phyloP scores from a whole-genome alignment of 2,888 invertebrate genomes.

The Pseudolycoriella hygida region DNA sequence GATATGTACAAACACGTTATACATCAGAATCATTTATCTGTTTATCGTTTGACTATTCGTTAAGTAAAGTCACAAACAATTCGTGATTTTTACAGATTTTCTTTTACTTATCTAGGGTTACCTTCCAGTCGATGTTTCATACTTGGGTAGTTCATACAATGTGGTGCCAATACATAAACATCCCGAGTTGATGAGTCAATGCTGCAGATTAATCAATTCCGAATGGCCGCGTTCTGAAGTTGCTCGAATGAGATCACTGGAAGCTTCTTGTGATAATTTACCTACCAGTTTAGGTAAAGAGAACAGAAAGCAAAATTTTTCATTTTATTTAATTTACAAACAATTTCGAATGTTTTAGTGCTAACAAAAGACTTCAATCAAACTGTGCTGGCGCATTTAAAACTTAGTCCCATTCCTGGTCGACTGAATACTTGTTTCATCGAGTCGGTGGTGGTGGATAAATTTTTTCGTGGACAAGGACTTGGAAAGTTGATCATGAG shows the following conservation, averaged over 20 bases:
- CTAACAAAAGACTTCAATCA: conserved; percentile 36
- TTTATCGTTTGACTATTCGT: too few relatives aligned
- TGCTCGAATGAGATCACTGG: conserved; percentile 56
- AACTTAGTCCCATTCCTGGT: conserved; percentile 53
- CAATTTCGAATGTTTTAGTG: conserved; percentile 29
- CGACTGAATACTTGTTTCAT: conserved; percentile 55
- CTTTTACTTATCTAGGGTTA: conserved; percentile 19
- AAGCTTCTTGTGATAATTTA: conserved; percentile 50
- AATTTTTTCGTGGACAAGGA: conserved; percentile 51
- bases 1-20: too few relatives aligned
- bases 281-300: conserved; percentile 40
- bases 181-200: conserved; percentile 49
- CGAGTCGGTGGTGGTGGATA: conserved; percentile 65
- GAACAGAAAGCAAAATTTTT: too few relatives aligned
- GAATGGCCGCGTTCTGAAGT: conserved; percentile 75
- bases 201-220: conserved; percentile 62
- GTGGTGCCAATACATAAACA: conserved; percentile 55
- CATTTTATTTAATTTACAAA: too few relatives aligned
- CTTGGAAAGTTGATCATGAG: conserved; percentile 58
- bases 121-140: conserved; percentile 27
- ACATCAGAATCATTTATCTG: too few relatives aligned
- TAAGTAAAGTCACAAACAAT: too few relatives aligned
- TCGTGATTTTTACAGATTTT: neutral
- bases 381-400: conserved; percentile 59
- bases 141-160: conserved; percentile 25